Evolutionary conservation across 2,113 vertebrate genomes (phyloP).

Genomic region (Elgaria multicarinata): DNA sequence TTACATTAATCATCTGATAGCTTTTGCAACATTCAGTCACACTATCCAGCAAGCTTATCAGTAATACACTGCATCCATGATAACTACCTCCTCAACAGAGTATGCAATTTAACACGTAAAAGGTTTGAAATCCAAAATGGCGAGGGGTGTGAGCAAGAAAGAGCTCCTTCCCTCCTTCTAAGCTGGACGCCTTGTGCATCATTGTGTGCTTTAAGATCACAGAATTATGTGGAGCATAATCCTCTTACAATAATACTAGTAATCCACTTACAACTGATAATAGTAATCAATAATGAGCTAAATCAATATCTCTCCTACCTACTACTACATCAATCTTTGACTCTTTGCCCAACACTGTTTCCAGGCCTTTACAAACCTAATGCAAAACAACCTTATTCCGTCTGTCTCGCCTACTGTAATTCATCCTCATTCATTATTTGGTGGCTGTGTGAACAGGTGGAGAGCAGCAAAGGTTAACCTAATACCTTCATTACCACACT

Average conservation of each 20-base stretch:
- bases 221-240: neutral
- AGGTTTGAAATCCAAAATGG: neutral
- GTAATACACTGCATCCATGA: neutral
- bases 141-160: neutral
- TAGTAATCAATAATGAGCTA: neutral
- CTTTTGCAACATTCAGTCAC: neutral
- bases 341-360: neutral
- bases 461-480: slow-evolving; percentile 19
- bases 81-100: neutral
- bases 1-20: neutral
- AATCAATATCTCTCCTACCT: neutral
- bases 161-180: neutral
- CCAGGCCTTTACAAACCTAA: neutral
- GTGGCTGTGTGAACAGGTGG: slow-evolving; percentile 61
- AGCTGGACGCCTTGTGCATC: neutral
- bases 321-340: neutral
- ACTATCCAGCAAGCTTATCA: neutral
- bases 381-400: neutral
- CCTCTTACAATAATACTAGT: too few species aligned
- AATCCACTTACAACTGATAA: neutral
- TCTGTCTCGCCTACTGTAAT: slow-evolving; percentile 32
- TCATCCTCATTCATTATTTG: slow-evolving; percentile 72
- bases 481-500: slow-evolving; percentile 47
- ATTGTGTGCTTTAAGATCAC: neutral
- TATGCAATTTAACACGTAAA: neutral